phyloP scores from a whole-genome alignment of 2,888 invertebrate species.

The Drosophila setosimentum region DNA sequence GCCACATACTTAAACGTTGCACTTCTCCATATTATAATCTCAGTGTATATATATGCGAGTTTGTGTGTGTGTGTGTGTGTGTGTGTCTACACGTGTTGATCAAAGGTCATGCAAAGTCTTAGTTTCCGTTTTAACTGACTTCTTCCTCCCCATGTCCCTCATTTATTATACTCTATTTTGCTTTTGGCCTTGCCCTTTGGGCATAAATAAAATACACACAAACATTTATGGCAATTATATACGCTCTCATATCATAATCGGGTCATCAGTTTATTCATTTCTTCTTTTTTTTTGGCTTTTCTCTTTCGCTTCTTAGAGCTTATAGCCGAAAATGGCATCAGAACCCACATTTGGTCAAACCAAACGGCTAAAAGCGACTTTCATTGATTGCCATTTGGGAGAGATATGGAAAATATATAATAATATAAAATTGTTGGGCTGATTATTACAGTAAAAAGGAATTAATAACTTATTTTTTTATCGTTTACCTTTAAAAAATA shows the following conservation, averaged over 20 bases:
- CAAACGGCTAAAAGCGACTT: constrained; percentile 48
- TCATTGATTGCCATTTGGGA: constrained; percentile 30
- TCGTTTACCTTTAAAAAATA: neutral
- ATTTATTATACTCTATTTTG: constrained; percentile 18
- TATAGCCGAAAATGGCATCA: constrained; percentile 44
- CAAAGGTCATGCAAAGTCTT: constrained; percentile 53
- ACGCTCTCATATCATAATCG: constrained; percentile 60
- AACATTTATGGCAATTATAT: constrained; percentile 40
- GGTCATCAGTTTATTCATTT: constrained; percentile 51
- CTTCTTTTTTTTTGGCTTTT: constrained; percentile 22
- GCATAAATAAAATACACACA: constrained; percentile 18
- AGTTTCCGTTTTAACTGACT: constrained; percentile 30
- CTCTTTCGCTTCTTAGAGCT: constrained; percentile 41
- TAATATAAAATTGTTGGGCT: neutral
- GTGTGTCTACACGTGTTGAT: constrained; percentile 26
- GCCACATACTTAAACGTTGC: constrained; percentile 42
- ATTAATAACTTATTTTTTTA: neutral
- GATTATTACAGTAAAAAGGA: neutral
- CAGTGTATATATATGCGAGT: constrained; percentile 1
- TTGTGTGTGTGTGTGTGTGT: neutral
- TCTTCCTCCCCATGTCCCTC: neutral
- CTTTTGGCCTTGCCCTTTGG: constrained; percentile 24
- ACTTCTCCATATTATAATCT: constrained; percentile 38
- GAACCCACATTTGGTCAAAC: constrained; percentile 46
- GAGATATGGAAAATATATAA: constrained; percentile 15